phyloP scores from a whole-genome alignment of 2,888 invertebrate genomes.

The Hyposoter dolosus region DNA sequence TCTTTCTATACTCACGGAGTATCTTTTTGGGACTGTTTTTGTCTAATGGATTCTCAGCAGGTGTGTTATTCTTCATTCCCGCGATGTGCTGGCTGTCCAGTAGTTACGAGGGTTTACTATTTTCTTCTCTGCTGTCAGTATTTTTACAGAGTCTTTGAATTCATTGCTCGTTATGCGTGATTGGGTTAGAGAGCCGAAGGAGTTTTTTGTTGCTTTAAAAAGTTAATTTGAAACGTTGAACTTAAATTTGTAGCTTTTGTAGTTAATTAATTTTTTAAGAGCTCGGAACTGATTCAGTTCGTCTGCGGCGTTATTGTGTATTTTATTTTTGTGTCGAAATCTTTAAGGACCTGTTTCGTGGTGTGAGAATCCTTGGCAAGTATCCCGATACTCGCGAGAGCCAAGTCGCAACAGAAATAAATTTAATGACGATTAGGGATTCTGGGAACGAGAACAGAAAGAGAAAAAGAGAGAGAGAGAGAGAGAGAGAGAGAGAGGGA shows the following conservation, averaged over 20 bases:
- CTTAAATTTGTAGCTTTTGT: background rate
- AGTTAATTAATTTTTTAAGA: background rate
- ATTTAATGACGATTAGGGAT: slow-evolving; percentile 84
- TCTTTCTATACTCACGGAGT: slow-evolving; percentile 11
- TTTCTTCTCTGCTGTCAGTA: background rate
- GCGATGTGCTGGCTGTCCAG: background rate
- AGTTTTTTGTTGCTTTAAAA: background rate
- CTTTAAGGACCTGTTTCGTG: slow-evolving; percentile 42
- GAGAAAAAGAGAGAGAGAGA: slow-evolving; percentile 21
- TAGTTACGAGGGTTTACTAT: background rate
- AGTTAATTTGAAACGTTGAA: background rate
- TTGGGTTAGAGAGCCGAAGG: background rate
- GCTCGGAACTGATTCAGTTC: slow-evolving; percentile 29
- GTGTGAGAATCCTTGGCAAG: slow-evolving; percentile 63
- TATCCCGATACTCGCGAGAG: slow-evolving; percentile 74
- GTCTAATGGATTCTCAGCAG: slow-evolving; percentile 24
- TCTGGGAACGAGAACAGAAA: slow-evolving; percentile 76
- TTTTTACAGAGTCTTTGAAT: background rate
- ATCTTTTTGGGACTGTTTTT: slow-evolving; percentile 16
- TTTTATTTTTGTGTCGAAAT: slow-evolving; percentile 28
- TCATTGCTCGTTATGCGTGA: background rate
- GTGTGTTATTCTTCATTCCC: background rate
- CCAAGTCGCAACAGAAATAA: slow-evolving; percentile 79
- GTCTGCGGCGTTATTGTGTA: slow-evolving; percentile 20
- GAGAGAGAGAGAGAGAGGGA: slow-evolving; percentile 18